Evolutionary conservation across 2,113 vertebrate genomes (phyloP), one percentile per base, ranked within the genome.

Genomic region (Porphyrio hochstetteri): DNA sequence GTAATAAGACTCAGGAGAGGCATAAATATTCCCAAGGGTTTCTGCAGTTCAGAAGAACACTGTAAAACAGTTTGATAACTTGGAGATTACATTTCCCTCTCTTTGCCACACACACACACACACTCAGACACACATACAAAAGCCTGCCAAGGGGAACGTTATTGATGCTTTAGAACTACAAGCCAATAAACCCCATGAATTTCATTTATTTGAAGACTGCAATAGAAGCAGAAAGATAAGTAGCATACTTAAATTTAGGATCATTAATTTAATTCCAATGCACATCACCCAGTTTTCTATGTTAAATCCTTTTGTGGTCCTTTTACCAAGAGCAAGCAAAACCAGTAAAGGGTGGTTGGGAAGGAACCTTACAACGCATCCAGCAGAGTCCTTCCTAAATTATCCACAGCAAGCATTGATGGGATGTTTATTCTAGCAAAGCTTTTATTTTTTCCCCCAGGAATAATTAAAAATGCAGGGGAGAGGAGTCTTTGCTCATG

Each of bases 51-150:
- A 92, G 76, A 82, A 94, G 84, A 97, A 86, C 93, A 92, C 69
- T 88, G 95, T 95, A 96, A 95, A 97, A 92, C 90, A 92, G 83
- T 92, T 96, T 97, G 88, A 89, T 97, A 95, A 96, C 75, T 78
- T 60, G 31, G 59, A 96, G 87, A 95, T 95, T 96, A 55, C 81
- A 63, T 84, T 94, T 91, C 74, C 57, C 28, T 91, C 87, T 38
- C 61, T 82, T 89, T 91, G 67, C 88, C 63, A 90, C 65, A 63
- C 57, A 71, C 65, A 63, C 57, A 71, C 23, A 20, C 38, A 36
- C 27, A 8, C 57, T 27, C 17, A 56, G 35, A 25, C 48, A 68
- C 57, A 57, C 29, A 60, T 15, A 87, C 55, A 91, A 50, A 83
- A 92, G 74, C 77, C 92, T 94, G 93, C 86, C 96, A 95, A 96